Evolutionary conservation across 2,797 vertebrate genomes (phyloP).

Genomic region (Odontamblyopus lacepedii): DNA sequence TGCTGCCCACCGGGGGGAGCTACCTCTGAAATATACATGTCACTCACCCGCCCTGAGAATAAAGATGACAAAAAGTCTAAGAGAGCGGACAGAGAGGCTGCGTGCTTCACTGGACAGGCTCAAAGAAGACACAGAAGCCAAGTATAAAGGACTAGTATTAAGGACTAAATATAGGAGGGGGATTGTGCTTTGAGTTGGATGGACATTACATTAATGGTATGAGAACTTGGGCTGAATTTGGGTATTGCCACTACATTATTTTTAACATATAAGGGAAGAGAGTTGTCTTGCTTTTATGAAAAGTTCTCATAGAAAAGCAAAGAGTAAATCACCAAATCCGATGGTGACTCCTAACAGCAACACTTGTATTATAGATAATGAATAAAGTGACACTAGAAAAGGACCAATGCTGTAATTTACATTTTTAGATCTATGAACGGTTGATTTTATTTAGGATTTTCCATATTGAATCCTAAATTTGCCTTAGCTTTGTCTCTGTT

Average conservation of each 20-base stretch:
- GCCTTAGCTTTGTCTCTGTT: no score
- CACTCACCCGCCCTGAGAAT: conserved; percentile 43
- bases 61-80: conserved; percentile 12
- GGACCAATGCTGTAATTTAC: no score
- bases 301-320: neutral
- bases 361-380: neutral
- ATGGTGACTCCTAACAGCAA: neutral
- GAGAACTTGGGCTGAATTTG: neutral
- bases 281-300: neutral
- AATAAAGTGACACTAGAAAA: neutral
- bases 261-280: neutral
- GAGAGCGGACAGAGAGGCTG: conserved; percentile 18
- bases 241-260: neutral
- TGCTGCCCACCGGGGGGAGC: conserved; percentile 65
- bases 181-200: neutral
- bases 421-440: no score
- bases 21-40: conserved; percentile 82
- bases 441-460: no score
- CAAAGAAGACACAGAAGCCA: conserved; percentile 1
- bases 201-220: neutral
- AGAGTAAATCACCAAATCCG: neutral
- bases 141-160: neutral
- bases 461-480: no score
- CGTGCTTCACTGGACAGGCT: conserved; percentile 28
- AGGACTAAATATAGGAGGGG: neutral